Base-by-base conservation (phyloP, 2,113 vertebrate genomes). In the Epinephelus fuscoguttatus region DNA sequence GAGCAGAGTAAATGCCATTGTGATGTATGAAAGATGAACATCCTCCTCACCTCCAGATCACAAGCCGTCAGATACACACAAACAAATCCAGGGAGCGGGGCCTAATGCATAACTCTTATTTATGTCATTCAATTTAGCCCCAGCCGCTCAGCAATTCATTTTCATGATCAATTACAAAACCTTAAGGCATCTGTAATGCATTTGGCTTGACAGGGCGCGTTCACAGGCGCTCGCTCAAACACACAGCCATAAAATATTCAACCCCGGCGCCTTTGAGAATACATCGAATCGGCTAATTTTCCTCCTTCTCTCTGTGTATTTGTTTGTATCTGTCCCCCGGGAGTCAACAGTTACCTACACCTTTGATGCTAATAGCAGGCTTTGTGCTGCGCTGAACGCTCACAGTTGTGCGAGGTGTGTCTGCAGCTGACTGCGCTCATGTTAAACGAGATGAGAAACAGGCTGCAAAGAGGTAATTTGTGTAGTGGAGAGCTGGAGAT, bases 81-180 rank as follows among this genome's bases (percentile, higher is more conserved):
- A 91, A 93, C 92, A 94, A 90, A 92, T 84, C 81, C 89, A 66
- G 83, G 69, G 83, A 66, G 89, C 21, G 42, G 70, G 63, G 78
- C 82, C 83, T 78, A 67, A 87, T 73, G 86, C 93, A 94, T 94
- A 94, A 93, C 92, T 95, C 94, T 94, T 94, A 88, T 95, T 94
- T 93, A 95, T 93, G 91, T 88, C 87, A 84, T 95, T 94, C 94
- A 95, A 94, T 95, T 95, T 92, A 91, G 94, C 93, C 91, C 74
- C 57, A 57, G 70, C 86, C 80, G 85, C 88, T 80, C 23, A 60
- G 92, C 91, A 88, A 93, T 95, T 95, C 94, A 92, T 95, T 94
- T 92, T 94, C 92, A 91, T 92, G 95, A 96, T 95, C 94, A 95
- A 95, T 95, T 94, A 95, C 89, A 78, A 92, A 91, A 91, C 91